phyloP scores from a whole-genome alignment of 2,113 vertebrate species.

The Dicrurus megarhynchus region DNA sequence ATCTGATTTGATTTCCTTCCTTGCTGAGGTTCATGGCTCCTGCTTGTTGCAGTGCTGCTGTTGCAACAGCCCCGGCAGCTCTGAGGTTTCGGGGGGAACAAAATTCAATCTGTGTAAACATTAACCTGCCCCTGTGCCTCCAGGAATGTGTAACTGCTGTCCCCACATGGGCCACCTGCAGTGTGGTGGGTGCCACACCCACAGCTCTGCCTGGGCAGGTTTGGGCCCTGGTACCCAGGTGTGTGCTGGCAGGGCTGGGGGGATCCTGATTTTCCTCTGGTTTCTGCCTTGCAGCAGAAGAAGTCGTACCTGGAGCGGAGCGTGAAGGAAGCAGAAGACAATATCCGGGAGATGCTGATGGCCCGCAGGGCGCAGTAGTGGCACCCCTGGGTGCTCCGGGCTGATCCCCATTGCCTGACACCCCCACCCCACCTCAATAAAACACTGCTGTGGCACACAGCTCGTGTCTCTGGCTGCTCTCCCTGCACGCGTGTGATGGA shows the following conservation, averaged over 20 bases:
- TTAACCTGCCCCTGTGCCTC: background rate
- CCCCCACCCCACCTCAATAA: background rate
- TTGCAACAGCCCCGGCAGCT: background rate
- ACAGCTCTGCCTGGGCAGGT: background rate
- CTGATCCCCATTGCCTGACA: background rate
- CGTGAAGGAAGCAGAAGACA: conserved; percentile 94
- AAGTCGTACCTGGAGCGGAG: conserved; percentile 94
- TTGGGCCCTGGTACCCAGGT: background rate
- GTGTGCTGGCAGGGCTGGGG: background rate
- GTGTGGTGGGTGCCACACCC: background rate
- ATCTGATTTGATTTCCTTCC: background rate
- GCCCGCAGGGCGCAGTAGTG: conserved; percentile 85
- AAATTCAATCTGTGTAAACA: background rate
- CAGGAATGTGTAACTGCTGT: background rate
- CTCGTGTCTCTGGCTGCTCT: background rate
- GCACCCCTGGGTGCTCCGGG: background rate
- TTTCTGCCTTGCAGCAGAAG: conserved; percentile 82
- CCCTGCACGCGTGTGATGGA: background rate
- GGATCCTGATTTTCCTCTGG: background rate
- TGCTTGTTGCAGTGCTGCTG: background rate
- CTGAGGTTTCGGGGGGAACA: background rate
- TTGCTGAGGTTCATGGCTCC: background rate
- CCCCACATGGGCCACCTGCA: background rate
- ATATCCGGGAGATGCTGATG: conserved; percentile 95
- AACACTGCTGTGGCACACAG: background rate